Evolutionary conservation across 2,888 invertebrate genomes (phyloP), one percentile per base, ranked within the genome.

Genomic region (Taphrorychus bicolor): DNA sequence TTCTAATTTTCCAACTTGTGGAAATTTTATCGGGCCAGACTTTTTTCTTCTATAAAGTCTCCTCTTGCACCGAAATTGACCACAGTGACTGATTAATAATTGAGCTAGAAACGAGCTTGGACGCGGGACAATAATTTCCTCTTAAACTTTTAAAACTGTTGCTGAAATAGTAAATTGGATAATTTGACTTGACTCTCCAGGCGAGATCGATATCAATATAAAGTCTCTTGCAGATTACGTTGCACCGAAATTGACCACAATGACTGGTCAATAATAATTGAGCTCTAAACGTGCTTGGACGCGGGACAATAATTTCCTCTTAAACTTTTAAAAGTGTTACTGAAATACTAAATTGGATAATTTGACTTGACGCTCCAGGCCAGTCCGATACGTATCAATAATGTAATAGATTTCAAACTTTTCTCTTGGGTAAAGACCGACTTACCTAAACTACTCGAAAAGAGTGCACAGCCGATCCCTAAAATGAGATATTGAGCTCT

Each of bases 1-100:
- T 0, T 79, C 85, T 17, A 88, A 89, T 77, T 93, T 94, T 78
- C 93, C 93, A 0, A 88, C 87, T 73, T 93, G 94, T 77, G 91
- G 92, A 9, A 90, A 89, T 64, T 94, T 88, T 80, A 84, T 89
- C 40, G 89, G 92, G 48, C 91, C 91, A 0, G 90, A 91, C 73
- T 91, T 91, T 80, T 91, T 91, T 78, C 84, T 91, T 64, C 87
- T 73, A n/a, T n/a, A n/a, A n/a, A n/a, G n/a, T n/a, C n/a, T n/a
- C n/a, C n/a, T n/a, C n/a, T n/a, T n/a, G n/a, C n/a, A n/a, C n/a
- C n/a, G n/a, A n/a, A n/a, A n/a, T n/a, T n/a, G n/a, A n/a, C n/a
- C n/a, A n/a, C n/a, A n/a, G n/a, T n/a, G n/a, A n/a, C n/a, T n/a
- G 32, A 11, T 7, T 11, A 32, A 32, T 32, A 32, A 32, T 32